A percentile compares a stretch with the other conserved stretches of the same genome.
These are phyloP conservation scores for Drosophila simulans DNA, from an alignment of 1,140 invertebrate species.

Conservation along the genomic window DNA sequence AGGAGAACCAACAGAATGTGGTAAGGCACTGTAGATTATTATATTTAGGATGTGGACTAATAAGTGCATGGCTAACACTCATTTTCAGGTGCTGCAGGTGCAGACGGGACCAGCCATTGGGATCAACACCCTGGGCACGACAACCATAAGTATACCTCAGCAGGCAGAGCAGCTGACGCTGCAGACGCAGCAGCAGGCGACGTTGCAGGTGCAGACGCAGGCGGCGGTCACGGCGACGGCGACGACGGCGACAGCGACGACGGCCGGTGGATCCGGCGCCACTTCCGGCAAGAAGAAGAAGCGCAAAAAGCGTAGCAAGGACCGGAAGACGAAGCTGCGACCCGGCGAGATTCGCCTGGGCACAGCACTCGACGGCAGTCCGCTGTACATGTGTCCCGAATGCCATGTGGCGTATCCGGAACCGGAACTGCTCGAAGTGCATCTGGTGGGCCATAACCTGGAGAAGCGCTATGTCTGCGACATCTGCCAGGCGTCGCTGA, in stretches of 20 bases:
- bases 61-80: no score
- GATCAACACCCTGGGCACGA: constrained; percentile 79
- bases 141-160: constrained; percentile 83
- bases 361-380: constrained; percentile 92
- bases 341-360: constrained; percentile 93
- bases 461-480: constrained; percentile 93
- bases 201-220: constrained; percentile 66
- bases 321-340: constrained; percentile 92
- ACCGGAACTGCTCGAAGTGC: constrained; percentile 91
- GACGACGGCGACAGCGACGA: constrained; percentile 22
- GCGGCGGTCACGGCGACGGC: constrained; percentile 44
- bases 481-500: constrained; percentile 93
- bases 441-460: constrained; percentile 91
- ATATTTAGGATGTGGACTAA: no score
- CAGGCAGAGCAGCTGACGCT: constrained; percentile 61
- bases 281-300: constrained; percentile 89
- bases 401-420: constrained; percentile 95
- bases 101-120: constrained; percentile 82
- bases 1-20: constrained; percentile 86
- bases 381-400: constrained; percentile 93
- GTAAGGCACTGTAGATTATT: constrained; percentile 37
- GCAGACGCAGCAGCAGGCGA: constrained; percentile 62
- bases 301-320: constrained; percentile 92
- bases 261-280: constrained; percentile 85
- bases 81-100: constrained; percentile 72